Evolutionary conservation across 2,888 invertebrate genomes (phyloP).

Genomic region (Mythimna albipuncta): DNA sequence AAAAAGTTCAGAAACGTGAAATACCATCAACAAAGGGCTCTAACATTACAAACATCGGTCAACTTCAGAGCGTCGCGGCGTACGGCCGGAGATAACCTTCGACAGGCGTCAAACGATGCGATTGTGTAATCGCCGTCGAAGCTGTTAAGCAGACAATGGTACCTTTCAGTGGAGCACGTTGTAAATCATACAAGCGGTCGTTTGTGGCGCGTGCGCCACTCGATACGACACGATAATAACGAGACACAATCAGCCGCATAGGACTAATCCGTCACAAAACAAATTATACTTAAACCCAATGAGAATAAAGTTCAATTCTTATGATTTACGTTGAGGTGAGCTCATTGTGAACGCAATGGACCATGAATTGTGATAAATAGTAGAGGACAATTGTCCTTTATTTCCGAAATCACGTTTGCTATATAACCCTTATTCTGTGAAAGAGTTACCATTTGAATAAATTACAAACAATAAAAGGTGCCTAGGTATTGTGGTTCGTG

Average conservation of each 20-base stretch:
- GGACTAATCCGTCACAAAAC: slow-evolving; percentile 63
- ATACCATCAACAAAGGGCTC: slow-evolving; percentile 73
- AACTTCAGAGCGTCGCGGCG: slow-evolving; percentile 60
- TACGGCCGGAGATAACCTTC: slow-evolving; percentile 79
- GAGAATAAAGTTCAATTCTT: slow-evolving; percentile 66
- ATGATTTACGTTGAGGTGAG: slow-evolving; percentile 47
- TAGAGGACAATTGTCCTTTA: slow-evolving; percentile 77
- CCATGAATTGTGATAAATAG: slow-evolving; percentile 75
- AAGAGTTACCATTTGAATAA: slow-evolving; percentile 66
- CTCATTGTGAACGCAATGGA: slow-evolving; percentile 60
- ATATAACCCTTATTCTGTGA: slow-evolving; percentile 70
- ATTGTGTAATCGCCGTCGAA: slow-evolving; percentile 81
- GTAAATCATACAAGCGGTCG: slow-evolving; percentile 87
- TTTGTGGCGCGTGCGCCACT: slow-evolving; percentile 86
- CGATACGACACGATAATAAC: slow-evolving; percentile 76
- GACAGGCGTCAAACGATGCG: slow-evolving; percentile 79
- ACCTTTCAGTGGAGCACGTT: slow-evolving; percentile 80
- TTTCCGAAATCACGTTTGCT: slow-evolving; percentile 75
- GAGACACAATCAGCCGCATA: slow-evolving; percentile 68
- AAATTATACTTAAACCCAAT: slow-evolving; percentile 66
- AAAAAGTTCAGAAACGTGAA: slow-evolving; percentile 82
- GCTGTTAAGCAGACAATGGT: slow-evolving; percentile 84
- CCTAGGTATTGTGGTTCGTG: slow-evolving; percentile 64
- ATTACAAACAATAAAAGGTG: slow-evolving; percentile 51
- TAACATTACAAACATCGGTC: slow-evolving; percentile 64